A percentile compares a stretch with the other conserved stretches of the same genome.
phyloP scores from a whole-genome alignment of 2,113 vertebrate species.

The Cephalophus harveyi region DNA sequence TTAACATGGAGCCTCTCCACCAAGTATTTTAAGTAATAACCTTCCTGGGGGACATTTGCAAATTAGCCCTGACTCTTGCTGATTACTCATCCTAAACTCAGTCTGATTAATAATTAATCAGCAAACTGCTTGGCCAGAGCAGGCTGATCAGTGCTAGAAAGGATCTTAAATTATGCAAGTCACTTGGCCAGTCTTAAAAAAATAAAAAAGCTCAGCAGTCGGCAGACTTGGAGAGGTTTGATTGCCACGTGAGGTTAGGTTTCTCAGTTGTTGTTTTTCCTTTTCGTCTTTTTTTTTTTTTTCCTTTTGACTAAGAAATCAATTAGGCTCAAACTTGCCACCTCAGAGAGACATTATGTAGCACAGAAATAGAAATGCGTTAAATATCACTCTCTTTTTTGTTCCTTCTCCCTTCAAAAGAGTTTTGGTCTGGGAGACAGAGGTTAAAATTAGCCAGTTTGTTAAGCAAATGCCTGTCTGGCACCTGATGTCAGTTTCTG shows the following conservation, averaged over 20 bases:
- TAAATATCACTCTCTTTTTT: slow-evolving; percentile 57
- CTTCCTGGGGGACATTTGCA: slow-evolving; percentile 75
- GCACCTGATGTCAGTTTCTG: slow-evolving; percentile 5
- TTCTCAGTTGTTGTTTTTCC: slow-evolving; percentile 51
- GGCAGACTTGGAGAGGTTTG: slow-evolving; percentile 42
- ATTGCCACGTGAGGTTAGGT: background rate
- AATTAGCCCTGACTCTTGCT: slow-evolving; percentile 76
- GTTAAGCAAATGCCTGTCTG: slow-evolving; percentile 58
- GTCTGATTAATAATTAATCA: slow-evolving; percentile 78
- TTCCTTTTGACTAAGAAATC: slow-evolving; percentile 62
- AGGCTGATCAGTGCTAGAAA: slow-evolving; percentile 58
- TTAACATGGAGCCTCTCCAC: slow-evolving; percentile 43
- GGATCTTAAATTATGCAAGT: slow-evolving; percentile 67
- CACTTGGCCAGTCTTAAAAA: slow-evolving; percentile 50
- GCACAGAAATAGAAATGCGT: slow-evolving; percentile 63
- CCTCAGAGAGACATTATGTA: background rate
- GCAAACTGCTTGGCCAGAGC: slow-evolving; percentile 64
- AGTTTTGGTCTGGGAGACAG: slow-evolving; percentile 47
- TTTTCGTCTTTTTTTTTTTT: background rate
- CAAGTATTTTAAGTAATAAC: slow-evolving; percentile 71
- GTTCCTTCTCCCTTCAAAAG: slow-evolving; percentile 39
- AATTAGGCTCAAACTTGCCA: slow-evolving; percentile 54
- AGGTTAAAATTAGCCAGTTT: slow-evolving; percentile 72
- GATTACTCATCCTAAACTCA: slow-evolving; percentile 74
- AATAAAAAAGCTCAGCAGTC: slow-evolving; percentile 34